These are phyloP conservation scores for Cordilura impudica DNA, from an alignment of 2,888 invertebrate species.

Conservation along the genomic window DNA sequence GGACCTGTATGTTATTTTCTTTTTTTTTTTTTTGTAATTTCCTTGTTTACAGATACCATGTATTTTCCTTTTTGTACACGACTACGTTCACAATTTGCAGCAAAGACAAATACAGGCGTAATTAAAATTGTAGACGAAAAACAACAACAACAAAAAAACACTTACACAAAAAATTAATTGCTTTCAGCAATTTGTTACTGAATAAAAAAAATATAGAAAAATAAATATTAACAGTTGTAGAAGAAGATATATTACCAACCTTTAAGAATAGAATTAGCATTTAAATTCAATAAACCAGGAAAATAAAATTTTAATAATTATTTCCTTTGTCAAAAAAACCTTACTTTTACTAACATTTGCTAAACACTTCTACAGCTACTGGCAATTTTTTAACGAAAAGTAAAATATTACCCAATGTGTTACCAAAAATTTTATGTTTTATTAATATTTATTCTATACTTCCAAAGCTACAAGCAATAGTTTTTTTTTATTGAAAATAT, in stretches of 20 bases:
- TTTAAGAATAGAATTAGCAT: background rate
- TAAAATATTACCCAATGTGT: too few species aligned
- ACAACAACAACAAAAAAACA: slow-evolving; percentile 1
- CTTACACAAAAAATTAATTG: background rate
- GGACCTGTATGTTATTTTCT: slow-evolving; percentile 17
- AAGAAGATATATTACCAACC: background rate
- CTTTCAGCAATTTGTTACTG: background rate
- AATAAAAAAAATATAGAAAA: background rate
- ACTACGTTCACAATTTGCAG: slow-evolving; percentile 49
- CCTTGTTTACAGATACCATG: slow-evolving; percentile 20
- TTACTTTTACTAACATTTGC: too few species aligned
- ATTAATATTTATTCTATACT: too few species aligned
- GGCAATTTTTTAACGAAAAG: too few species aligned
- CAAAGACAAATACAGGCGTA: slow-evolving; percentile 29
- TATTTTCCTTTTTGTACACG: background rate
- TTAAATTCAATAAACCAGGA: slow-evolving; percentile 5
- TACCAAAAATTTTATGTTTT: too few species aligned
- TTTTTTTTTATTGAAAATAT: too few species aligned
- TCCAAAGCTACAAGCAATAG: too few species aligned
- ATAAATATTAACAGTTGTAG: background rate
- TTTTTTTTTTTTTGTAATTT: slow-evolving; percentile 12
- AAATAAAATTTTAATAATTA: too few species aligned
- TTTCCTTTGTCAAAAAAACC: too few species aligned
- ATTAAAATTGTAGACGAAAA: slow-evolving; percentile 21
- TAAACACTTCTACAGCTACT: too few species aligned